Evolutionary conservation across 2,113 vertebrate species (phyloP), one percentile per base, ranked within the genome.

Genomic region (Alectura lathami): DNA sequence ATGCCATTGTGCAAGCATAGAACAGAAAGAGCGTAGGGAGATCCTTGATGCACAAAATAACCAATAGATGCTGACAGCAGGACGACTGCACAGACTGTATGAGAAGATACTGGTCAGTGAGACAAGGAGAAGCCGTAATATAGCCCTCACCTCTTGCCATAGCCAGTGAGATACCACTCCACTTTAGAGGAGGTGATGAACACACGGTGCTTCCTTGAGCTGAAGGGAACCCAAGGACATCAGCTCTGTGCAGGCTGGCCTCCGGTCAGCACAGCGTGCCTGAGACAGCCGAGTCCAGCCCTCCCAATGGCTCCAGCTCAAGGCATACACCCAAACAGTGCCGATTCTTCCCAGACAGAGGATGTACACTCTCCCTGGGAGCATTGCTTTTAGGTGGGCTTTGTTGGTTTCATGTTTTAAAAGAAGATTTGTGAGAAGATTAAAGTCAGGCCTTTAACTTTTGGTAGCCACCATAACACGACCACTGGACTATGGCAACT

Each of bases 221-320:
- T 68, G 21, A 27, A 64, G 80, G 34, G 51, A 88, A 36, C 7
- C 13, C 34, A 66, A 48, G n/a, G 10, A 50, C 26, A 81, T 51
- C 47, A 66, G 40, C 16, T 63, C 73, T 50, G 18, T 34, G 26
- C 7, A 45, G 72, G 67, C 16, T 15, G 34, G 17, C 51, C 63
- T 66, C 63, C 63, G 72, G 54, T 24, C 7, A 7, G n/a, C 59
- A 81, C 57, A 45, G 2, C 5, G 4, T 26, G 22, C 23, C 69
- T 21, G 29, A 59, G 38, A 36, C 3, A 8, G 42, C 38, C 43
- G 18, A 81, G 93, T 21, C 47, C 0, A 0, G 11, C 2, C 1
- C 32, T 81, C 27, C 20, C 68, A 56, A 82, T 43, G 7, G 34
- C 38, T 70, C 22, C n/a, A 63, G 9, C 56, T 82, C 51, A 91